Evolutionary conservation across 1,140 invertebrate species (phyloP), one percentile per base, ranked within the genome.

Genomic region (Stegodyphus dumicola): DNA sequence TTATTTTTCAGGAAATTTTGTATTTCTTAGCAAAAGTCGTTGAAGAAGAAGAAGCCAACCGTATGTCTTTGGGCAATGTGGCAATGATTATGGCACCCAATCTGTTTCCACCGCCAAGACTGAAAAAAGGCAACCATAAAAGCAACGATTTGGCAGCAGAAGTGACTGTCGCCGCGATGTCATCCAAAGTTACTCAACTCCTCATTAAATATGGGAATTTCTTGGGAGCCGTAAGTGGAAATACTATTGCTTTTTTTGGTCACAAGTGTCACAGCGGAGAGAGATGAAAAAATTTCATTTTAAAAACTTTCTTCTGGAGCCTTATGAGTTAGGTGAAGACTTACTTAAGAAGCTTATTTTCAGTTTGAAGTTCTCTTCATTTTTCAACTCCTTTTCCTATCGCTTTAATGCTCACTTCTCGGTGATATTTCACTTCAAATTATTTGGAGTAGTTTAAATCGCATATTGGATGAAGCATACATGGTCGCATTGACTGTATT

Each of bases 71-170:
- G 71, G 95, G 96, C 88, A 98, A 97, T 90, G 95, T 97, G 9
- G 94, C 96, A 9, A 97, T 97, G 94, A 97, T 98, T 87, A 95
- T 97, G 79, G 96, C 96, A 11, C 96, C 96, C 54, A 96, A 96
- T 71, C 92, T 98, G 54, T 97, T 98, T 90, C 94, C 96, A 15
- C 85, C 85, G 70, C 95, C 95, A 5, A 89, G 89, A 10, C 78
- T 88, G 18, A 88, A 87, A 15, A 83, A 86, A 33, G 78, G 84
- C 13, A 84, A 87, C 81, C 51, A 66, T 11, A 89, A 89, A 86
- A 90, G 89, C 76, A 88, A 52, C 10, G 88, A 88, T 71, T 84
- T 89, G 49, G 88, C 89, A 60, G 33, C 89, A 5, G 94, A 97
- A 91, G 92, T 97, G 6, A 94, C 93, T 71, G 94, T 95, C 90